Conservation (phyloP, 1,140 invertebrate species). For the Drosophila kurseongensis region DNA sequence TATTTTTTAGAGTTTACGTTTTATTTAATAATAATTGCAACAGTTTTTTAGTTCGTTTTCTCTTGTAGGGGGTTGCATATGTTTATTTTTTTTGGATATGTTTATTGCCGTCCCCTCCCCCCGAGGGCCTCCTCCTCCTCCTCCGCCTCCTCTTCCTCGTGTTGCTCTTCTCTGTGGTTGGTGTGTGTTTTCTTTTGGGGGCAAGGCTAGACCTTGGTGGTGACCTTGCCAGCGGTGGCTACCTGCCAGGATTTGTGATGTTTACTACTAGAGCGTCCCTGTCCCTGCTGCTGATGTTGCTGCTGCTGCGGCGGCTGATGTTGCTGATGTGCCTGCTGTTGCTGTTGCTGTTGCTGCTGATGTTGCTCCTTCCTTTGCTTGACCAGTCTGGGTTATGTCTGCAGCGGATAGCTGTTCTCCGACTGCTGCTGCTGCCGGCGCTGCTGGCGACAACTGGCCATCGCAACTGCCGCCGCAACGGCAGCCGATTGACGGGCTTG, state of each 20-base stretch:
- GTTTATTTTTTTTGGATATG: constrained; percentile 53
- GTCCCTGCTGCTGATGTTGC: constrained; percentile 27
- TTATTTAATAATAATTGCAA: constrained; percentile 79
- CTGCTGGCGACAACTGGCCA: constrained; percentile 51
- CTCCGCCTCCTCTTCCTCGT: neutral
- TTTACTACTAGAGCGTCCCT: constrained; percentile 59
- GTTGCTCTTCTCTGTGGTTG: constrained; percentile 11
- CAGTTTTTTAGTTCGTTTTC: constrained; percentile 39
- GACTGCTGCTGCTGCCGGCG: constrained; percentile 26
- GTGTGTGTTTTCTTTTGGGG: constrained; percentile 21
- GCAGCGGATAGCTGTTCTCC: constrained; percentile 62
- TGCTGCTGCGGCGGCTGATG: constrained; percentile 20
- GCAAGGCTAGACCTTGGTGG: constrained; percentile 63
- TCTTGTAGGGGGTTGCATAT: constrained; percentile 14
- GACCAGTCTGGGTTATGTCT: constrained; percentile 69
- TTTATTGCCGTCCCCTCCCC: constrained; percentile 36
- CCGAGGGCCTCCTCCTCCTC: constrained; percentile 19
- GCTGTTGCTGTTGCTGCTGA: constrained; percentile 16
- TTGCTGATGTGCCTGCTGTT: constrained; percentile 17
- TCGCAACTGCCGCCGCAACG: constrained; percentile 28
- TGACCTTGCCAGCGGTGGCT: constrained; percentile 53
- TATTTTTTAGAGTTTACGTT: constrained; percentile 5
- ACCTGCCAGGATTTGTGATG: constrained; percentile 73
- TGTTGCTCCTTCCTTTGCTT: constrained; percentile 24
- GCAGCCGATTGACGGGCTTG: constrained; percentile 63